Evolutionary conservation across 1,140 invertebrate species (phyloP).

Genomic region (Carposina sasakii): DNA sequence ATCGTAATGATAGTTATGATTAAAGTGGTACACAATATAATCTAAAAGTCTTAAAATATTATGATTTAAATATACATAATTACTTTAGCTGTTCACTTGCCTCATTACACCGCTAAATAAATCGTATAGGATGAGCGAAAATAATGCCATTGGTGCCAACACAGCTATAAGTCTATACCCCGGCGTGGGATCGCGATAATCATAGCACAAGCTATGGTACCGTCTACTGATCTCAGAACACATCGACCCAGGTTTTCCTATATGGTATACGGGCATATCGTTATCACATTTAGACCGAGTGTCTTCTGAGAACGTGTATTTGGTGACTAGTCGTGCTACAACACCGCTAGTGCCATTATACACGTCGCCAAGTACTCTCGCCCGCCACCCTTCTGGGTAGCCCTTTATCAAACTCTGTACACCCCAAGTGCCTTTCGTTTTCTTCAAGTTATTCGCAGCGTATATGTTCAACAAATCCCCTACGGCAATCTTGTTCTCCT

Average conservation of each 20-base stretch:
- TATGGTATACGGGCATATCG: conserved; percentile 39
- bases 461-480: no score
- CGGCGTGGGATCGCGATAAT: conserved; percentile 48
- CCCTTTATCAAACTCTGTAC: conserved; percentile 35
- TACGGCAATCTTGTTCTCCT: no score
- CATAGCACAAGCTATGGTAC: conserved; percentile 45
- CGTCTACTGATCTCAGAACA: conserved; percentile 45
- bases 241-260: conserved; percentile 39
- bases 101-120: conserved; percentile 55
- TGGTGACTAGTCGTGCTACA: conserved; percentile 45
- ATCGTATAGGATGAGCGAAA: conserved; percentile 56
- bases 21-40: no score
- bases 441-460: no score
- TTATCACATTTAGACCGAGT: conserved; percentile 41
- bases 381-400: conserved; percentile 35
- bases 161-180: conserved; percentile 52
- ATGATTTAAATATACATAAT: no score
- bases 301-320: conserved; percentile 44
- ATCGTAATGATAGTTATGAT: no score
- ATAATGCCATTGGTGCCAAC: conserved; percentile 45
- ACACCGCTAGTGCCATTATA: conserved; percentile 42
- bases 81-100: conserved; percentile 40
- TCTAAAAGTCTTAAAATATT: no score
- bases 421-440: no score
- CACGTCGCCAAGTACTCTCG: conserved; percentile 21